phyloP scores from a whole-genome alignment of 2,888 invertebrate genomes.

The Hedychridium roseum region DNA sequence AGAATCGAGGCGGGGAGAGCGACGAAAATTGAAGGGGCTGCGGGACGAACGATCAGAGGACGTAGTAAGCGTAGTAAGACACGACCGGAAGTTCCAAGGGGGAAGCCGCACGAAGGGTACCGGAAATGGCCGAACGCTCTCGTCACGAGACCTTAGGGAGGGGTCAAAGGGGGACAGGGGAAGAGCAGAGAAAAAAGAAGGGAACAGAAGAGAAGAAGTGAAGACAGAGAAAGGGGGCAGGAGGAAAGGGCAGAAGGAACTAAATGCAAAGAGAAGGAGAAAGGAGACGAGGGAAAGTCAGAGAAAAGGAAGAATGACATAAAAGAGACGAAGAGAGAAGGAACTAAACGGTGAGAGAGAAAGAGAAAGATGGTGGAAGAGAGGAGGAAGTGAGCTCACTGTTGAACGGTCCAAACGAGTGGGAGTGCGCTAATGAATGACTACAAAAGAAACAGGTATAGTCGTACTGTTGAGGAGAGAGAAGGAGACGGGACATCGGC shows the following conservation, averaged over 20 bases:
- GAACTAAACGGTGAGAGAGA: conserved; percentile 18
- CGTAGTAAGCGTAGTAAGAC: conserved; percentile 53
- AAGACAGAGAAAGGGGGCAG: conserved; percentile 7
- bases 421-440: conserved; percentile 36
- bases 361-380: conserved; percentile 14
- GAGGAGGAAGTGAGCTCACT: conserved; percentile 6
- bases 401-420: too few species aligned
- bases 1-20: not conserved
- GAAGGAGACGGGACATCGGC: too few species aligned
- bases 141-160: conserved; percentile 45
- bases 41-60: conserved; percentile 16
- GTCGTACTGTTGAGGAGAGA: too few species aligned
- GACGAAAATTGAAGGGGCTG: not conserved
- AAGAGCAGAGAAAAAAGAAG: conserved; percentile 17
- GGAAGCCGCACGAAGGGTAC: conserved; percentile 45
- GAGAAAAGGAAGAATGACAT: conserved; percentile 22
- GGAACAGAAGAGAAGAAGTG: conserved; percentile 5
- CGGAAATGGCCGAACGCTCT: conserved; percentile 52
- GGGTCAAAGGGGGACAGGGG: conserved; percentile 33
- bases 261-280: not conserved
- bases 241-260: conserved; percentile 4
- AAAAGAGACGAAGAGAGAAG: conserved; percentile 21
- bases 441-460: conserved; percentile 42
- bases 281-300: conserved; percentile 19
- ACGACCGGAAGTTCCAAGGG: conserved; percentile 48